phyloP scores from a whole-genome alignment of 2,797 vertebrate species.

The Characodon lateralis region DNA sequence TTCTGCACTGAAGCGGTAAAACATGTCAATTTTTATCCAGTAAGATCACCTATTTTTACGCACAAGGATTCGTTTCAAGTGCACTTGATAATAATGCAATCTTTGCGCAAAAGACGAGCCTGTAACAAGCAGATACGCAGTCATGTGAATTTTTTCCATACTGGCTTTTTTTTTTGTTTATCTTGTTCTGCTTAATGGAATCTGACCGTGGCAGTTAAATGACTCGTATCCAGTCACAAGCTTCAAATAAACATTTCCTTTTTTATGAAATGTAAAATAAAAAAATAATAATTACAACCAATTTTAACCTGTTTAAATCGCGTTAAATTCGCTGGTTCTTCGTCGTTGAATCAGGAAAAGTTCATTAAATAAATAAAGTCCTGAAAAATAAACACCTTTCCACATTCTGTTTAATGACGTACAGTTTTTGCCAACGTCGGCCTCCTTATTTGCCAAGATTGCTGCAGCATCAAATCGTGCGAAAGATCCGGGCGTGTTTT shows the following conservation, averaged over 20 bases:
- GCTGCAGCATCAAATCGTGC: slow-evolving; percentile 47
- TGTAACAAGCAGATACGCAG: background rate
- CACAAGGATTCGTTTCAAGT: background rate
- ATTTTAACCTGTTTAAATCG: background rate
- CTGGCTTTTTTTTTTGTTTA: too few relatives aligned
- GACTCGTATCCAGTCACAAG: background rate
- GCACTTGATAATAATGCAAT: slow-evolving; percentile 7
- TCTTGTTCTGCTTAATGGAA: background rate
- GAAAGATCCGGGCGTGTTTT: slow-evolving; percentile 81
- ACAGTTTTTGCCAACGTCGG: background rate
- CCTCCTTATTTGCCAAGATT: slow-evolving; percentile 32
- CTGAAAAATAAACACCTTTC: background rate
- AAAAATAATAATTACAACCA: background rate
- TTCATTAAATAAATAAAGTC: background rate
- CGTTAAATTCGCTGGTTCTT: background rate
- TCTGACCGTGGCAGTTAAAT: background rate
- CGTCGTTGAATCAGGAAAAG: background rate
- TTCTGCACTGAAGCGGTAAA: slow-evolving; percentile 25
- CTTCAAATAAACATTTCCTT: background rate
- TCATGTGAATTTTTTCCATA: background rate
- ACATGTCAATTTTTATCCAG: slow-evolving; percentile 1
- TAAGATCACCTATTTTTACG: background rate
- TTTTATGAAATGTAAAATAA: background rate
- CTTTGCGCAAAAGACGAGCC: background rate
- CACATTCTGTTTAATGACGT: background rate